Conservation (phyloP, 2,113 vertebrate species). For the Rhinolophus sinicus region DNA sequence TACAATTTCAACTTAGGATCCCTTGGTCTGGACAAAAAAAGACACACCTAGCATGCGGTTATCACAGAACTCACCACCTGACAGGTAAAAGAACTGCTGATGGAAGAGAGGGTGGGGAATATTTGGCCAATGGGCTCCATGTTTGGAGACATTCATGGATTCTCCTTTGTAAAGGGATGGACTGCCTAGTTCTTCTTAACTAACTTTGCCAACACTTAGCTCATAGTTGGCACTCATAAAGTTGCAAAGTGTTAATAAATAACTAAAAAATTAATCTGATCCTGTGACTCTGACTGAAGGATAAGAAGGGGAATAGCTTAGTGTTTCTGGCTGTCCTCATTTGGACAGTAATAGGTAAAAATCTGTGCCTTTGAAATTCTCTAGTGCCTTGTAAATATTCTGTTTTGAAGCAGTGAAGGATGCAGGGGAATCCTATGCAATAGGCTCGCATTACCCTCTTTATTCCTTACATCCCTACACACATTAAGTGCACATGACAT, state of each 20-base stretch:
- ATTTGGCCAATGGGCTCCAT: neutral
- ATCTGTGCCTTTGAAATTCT: neutral
- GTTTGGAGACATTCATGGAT: neutral
- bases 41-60: neutral
- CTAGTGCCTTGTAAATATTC: neutral
- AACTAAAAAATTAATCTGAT: neutral
- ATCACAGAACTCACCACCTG: neutral
- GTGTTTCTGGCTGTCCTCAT: neutral
- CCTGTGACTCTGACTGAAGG: neutral
- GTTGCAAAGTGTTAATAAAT: neutral
- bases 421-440: rapidly evolving
- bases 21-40: neutral
- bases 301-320: neutral
- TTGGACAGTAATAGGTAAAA: neutral
- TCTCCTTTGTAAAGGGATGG: neutral
- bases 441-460: neutral
- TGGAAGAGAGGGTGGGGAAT: neutral
- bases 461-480: neutral
- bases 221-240: neutral
- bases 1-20: neutral
- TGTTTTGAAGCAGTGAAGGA: neutral
- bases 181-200: neutral
- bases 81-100: too few species aligned
- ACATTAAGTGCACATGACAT: neutral
- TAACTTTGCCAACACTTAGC: neutral